Conservation (phyloP, 2,113 vertebrate species). For the Pterocles gutturalis region DNA sequence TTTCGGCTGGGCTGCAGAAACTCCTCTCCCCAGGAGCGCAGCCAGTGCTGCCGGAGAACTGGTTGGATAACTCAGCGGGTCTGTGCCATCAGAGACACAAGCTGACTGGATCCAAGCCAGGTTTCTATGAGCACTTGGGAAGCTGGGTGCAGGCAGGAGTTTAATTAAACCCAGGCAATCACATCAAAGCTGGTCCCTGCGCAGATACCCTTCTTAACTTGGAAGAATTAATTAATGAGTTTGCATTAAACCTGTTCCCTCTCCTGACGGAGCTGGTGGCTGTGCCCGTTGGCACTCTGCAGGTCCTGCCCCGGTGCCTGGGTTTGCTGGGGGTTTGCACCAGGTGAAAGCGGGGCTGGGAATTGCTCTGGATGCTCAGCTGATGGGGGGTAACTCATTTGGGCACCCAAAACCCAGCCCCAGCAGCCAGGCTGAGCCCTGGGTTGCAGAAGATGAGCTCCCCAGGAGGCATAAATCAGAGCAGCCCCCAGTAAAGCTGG, state of each 20-base stretch:
- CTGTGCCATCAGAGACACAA: not conserved
- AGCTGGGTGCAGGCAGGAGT: not conserved
- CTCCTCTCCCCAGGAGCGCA: not conserved
- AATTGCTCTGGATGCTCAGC: not conserved
- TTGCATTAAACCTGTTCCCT: not conserved
- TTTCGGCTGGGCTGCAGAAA: not conserved
- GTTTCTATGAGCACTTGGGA: not conserved
- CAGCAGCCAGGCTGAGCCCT: not conserved
- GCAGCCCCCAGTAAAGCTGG: not conserved
- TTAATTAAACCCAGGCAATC: conserved; percentile 52
- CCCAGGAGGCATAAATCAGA: not conserved
- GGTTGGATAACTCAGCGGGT: not conserved
- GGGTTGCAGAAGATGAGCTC: not conserved
- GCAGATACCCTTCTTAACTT: not conserved
- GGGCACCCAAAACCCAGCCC: not conserved
- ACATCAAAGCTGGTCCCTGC: conserved; percentile 8
- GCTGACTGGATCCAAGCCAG: not conserved
- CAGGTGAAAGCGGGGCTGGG: not conserved
- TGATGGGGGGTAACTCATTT: not conserved
- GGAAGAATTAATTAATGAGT: conserved; percentile 17
- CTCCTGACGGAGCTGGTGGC: not conserved
- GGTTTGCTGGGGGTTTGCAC: not conserved
- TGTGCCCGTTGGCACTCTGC: not conserved
- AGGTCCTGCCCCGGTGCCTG: not conserved
- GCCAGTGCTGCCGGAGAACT: not conserved